Base-by-base conservation (phyloP, 2,113 vertebrate genomes). In the Lipophrys pholis region DNA sequence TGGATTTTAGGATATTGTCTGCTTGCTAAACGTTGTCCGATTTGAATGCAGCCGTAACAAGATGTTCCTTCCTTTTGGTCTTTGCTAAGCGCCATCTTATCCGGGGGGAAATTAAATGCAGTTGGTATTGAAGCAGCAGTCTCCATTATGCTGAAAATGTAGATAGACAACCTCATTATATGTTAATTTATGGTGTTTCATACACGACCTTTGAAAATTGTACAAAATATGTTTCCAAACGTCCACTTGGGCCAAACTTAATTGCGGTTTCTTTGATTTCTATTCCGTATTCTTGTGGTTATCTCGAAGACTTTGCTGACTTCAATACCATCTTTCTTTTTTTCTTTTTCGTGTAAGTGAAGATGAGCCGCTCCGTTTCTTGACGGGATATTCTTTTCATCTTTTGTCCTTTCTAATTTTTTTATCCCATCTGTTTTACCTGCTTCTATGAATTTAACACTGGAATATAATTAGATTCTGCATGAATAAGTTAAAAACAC, bases 111-210 rank as follows among this genome's bases (percentile, higher is more conserved):
- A 15, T 67, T 46, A 16, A 69, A 81, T 61, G 57, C 11, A 69
- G 62, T 45, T 54, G 7, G 52, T 61, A 51, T 60, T 71, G 58
- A 72, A 77, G 65, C 65, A 51, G 49, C 56, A 46, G 68, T 59
- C 68, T 66, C 14, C 10, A 16, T 40, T 36, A 57, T 6, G 14
- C 9, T 48, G 42, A 11, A 39, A 41, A 21, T 1, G 6, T 11
- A 0, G 11, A 15, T 56, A 10, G 41, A 35, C 11, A 6, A 56
- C 0, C 11, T 12, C n/a, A 40, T 43, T 3, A 67, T 48, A 17
- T 17, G 41, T 15, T 67, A 14, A 42, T 11, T 42, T 43, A n/a
- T 2, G 11, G 7, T 2, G 15, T 30, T 42, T 55, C 41, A 17
- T 14, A 41, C 15, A 30, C 2, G 21, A 30, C 21, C 21, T 30